phyloP scores from a whole-genome alignment of 2,113 vertebrate genomes.

The Siniperca chuatsi region DNA sequence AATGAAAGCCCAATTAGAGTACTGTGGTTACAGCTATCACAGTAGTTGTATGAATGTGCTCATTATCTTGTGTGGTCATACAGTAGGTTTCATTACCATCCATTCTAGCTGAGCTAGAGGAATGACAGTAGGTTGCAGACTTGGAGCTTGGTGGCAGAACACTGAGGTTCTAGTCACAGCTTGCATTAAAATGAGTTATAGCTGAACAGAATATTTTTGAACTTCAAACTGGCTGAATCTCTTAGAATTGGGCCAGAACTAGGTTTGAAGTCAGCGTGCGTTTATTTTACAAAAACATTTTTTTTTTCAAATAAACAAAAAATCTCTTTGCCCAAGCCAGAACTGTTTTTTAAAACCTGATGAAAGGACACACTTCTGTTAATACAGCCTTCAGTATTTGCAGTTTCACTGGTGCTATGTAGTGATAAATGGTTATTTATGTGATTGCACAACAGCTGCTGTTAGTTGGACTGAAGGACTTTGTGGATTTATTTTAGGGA shows the following conservation, averaged over 20 bases:
- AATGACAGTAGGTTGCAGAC: constrained; percentile 38
- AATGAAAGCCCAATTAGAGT: constrained; percentile 68
- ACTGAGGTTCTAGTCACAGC: constrained; percentile 58
- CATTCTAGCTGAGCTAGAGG: constrained; percentile 43
- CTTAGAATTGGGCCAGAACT: constrained; percentile 1
- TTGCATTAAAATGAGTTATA: constrained; percentile 40
- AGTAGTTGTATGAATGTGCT: constrained; percentile 62
- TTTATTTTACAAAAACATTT: constrained; percentile 46
- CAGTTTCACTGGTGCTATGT: constrained; percentile 7
- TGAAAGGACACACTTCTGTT: constrained; percentile 39
- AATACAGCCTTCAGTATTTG: constrained; percentile 23
- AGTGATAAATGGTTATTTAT: constrained; percentile 32
- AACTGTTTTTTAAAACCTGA: constrained; percentile 28
- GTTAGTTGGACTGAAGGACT: constrained; percentile 26
- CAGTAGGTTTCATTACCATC: constrained; percentile 53
- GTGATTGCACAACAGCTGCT: constrained; percentile 38
- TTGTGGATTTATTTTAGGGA: constrained; percentile 36
- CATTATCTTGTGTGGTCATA: constrained; percentile 61
- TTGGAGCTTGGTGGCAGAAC: constrained; percentile 39
- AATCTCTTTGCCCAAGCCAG: constrained; percentile 31
- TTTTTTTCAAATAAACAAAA: constrained; percentile 31
- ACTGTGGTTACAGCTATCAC: constrained; percentile 37
- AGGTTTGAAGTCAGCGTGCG: constrained; percentile 36
- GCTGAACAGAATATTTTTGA: constrained; percentile 44
- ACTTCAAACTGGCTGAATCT: constrained; percentile 29